Base-by-base conservation (phyloP, 2,888 invertebrate species). In the Spodoptera exigua region DNA sequence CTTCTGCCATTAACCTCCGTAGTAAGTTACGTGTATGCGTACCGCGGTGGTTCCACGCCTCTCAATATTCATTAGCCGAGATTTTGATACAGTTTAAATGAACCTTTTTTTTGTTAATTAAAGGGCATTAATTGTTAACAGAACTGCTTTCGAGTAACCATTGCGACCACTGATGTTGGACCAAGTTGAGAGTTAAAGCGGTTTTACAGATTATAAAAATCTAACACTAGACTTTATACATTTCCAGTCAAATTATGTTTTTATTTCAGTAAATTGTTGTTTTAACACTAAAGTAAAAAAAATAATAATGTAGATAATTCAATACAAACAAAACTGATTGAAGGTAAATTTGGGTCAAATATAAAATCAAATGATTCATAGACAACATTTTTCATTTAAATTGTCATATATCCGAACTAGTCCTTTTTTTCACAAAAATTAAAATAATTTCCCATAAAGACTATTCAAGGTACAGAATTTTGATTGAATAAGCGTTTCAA, bases 61-160 rank as follows among this genome's bases (percentile, higher is more conserved):
- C 70, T 60, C 75, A 67, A 72, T 81, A 79, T 78, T 82, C 85
- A 84, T 88, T 87, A 85, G 82, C 86, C 79, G 75, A 77, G 68
- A 80, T 85, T 86, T 87, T 86, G 84, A 81, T 86, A 83, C 81
- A 84, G 82, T 82, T 85, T 82, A 80, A 80, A 69, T 68, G 76
- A 69, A 78, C 74, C 66, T 78, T 70, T 85, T 85, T 84, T 84
- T 84, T 83, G 82, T 87, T 89, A 91, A 91, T 91, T 91, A 90
- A 89, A 83, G 80, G 69, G 76, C 83, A 82, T 90, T 90, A 89
- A 91, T 89, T 90, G 88, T 88, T 85, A 84, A 85, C 64, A 87
- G 88, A 90, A 85, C 80, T 80, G 80, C 84, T 84, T 86, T 88
- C 80, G 49, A 78, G 58, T 73, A 62, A 58, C 54, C 73, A 77